Evolutionary conservation across 92 coral and sea anemone genomes (phyloP), one percentile per base, ranked within the genome.

Genomic region (Diadumene lineata): DNA sequence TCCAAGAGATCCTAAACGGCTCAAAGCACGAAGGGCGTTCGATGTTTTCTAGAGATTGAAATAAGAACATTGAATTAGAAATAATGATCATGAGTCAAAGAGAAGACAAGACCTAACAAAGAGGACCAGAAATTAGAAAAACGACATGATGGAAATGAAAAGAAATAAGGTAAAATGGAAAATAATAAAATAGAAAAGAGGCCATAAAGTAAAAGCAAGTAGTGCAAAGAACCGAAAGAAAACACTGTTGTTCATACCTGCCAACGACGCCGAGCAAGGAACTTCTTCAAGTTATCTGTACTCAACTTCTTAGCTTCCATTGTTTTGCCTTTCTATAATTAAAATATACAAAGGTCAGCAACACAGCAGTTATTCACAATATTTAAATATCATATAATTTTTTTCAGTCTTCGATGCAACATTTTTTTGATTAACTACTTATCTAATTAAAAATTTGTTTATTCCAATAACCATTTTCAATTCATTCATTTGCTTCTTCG

Each of bases 261-360:
- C 98, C 98, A 94, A 69, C 98, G 97, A 64, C 97, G 85, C 30
- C 98, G 86, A 22, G 98, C 98, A 63, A 94, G 76, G 84, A 94
- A 94, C 84, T 88, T 92, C 89, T 94, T 94, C 89, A 94, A 72
- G 75, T 94, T 92, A 72, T 92, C 97, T 57, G 98, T 94, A 80
- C 93, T 92, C 72, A 94, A 84, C 75, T 94, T 94, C 87, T 94
- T 91, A 29, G 94, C 90, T 60, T 90, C 87, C 77, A 94, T 81
- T 21, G 84, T 77, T 69, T 93, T 87, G 19, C 86, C 86, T 94
- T 85, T 94, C 98, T 91, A 87, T 34, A 64, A 18, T 7, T 68
- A 10, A 44, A 13, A 31, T 3, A 53, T 38, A n/a, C 48, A 38
- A 38, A 6, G 13, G 13, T 38, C 48, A 38, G 13, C 48, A 4